These are phyloP conservation scores for Ciona savignyi DNA, from an alignment of 23 tunicate genomes.

Conservation along the genomic window DNA sequence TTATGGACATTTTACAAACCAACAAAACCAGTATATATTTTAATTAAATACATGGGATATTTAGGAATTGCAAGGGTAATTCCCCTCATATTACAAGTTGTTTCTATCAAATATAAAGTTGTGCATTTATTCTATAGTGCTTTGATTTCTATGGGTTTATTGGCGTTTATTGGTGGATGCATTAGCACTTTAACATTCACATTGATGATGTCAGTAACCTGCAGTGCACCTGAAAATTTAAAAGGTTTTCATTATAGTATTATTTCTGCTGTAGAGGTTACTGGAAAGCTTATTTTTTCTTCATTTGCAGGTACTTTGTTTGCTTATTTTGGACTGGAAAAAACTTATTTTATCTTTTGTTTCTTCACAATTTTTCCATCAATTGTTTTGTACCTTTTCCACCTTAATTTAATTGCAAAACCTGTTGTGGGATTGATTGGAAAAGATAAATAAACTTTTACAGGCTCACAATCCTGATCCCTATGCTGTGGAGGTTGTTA, in stretches of 20 bases:
- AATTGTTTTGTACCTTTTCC: neutral
- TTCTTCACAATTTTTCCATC: neutral
- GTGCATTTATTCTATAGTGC: neutral
- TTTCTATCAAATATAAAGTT: neutral
- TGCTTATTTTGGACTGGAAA: conserved; percentile 1
- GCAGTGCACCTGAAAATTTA: neutral
- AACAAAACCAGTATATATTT: neutral
- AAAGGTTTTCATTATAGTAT: conserved; percentile 16
- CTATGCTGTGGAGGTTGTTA: too few species aligned
- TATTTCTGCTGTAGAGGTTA: conserved; percentile 28
- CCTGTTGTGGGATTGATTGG: neutral
- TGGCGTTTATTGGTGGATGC: conserved; percentile 24
- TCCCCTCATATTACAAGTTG: conserved; percentile 16
- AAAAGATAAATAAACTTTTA: neutral
- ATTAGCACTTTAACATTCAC: conserved; percentile 34
- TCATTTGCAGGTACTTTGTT: conserved; percentile 13
- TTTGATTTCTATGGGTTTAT: neutral
- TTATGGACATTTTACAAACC: conserved; percentile 17
- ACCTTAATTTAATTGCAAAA: neutral
- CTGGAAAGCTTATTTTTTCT: conserved; percentile 31
- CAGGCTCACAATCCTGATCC: neutral
- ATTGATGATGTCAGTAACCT: conserved; percentile 22
- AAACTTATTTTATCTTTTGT: neutral
- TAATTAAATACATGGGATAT: neutral
- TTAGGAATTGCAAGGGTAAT: neutral